A percentile compares a stretch with the other conserved stretches of the same genome.
Evolutionary conservation across 35 echinoderm and acorn worm species (phyloP).

Genomic region (Apostichopus californicus): DNA sequence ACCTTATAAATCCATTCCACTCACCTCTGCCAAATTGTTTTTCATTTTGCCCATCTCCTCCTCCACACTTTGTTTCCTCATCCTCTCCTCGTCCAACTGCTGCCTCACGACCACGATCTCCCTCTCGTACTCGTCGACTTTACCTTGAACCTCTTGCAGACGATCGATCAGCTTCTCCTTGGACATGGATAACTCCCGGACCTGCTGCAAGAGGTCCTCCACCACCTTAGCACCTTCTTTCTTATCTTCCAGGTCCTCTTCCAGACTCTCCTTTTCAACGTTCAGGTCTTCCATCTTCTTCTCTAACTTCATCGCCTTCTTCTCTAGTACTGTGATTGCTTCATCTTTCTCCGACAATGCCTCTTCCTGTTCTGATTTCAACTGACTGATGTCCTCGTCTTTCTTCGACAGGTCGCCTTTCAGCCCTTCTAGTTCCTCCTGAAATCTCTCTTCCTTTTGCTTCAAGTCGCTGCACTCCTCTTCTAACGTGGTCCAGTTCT

Average conservation of each 20-base stretch:
- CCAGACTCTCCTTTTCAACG: slow-evolving; percentile 63
- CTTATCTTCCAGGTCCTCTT: slow-evolving; percentile 74
- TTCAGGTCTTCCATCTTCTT: slow-evolving; percentile 52
- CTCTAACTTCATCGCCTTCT: slow-evolving; percentile 26
- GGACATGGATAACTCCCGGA: slow-evolving; percentile 66
- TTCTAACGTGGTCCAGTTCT: background rate
- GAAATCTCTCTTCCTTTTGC: background rate
- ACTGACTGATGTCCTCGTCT: background rate
- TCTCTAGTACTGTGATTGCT: background rate
- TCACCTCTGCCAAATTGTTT: slow-evolving; percentile 40
- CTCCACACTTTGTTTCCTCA: slow-evolving; percentile 2
- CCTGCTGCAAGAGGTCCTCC: slow-evolving; percentile 52
- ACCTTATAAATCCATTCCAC: background rate
- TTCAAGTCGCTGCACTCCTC: background rate
- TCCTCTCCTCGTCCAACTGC: slow-evolving; percentile 42
- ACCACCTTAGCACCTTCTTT: slow-evolving; percentile 40
- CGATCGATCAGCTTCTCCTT: slow-evolving; percentile 78
- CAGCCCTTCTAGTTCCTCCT: slow-evolving; percentile 42
- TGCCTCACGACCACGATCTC: slow-evolving; percentile 52
- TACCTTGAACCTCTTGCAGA: slow-evolving; percentile 68
- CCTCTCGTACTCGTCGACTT: slow-evolving; percentile 63
- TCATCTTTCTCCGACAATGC: slow-evolving; percentile 24
- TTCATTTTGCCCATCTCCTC: slow-evolving; percentile 56
- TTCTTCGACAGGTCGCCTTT: slow-evolving; percentile 33
- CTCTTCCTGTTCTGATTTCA: slow-evolving; percentile 1